Conservation (phyloP, 2,888 invertebrate genomes). For the Calameuta pallipes region DNA sequence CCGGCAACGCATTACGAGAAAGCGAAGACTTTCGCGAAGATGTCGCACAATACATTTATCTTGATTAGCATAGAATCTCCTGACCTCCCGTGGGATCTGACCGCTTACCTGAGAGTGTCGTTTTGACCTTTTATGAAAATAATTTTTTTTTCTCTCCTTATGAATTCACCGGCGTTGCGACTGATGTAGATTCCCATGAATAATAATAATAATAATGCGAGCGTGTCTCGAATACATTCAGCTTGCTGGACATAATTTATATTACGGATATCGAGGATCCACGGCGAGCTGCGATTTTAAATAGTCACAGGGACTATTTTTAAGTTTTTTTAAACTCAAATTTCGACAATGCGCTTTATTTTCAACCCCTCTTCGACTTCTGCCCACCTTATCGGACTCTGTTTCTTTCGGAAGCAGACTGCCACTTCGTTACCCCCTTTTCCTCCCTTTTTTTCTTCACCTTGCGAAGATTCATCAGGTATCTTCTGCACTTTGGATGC, state of each 20-base stretch:
- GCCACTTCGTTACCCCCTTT: too few species aligned
- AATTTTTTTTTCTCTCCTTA: background rate
- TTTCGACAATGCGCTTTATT: background rate
- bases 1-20: background rate
- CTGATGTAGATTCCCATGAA: background rate
- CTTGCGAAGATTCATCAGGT: background rate
- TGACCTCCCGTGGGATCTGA: background rate
- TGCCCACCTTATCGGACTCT: rapidly evolving
- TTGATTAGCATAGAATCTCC: background rate
- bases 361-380: background rate
- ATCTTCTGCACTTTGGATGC: background rate
- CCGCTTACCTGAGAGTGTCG: background rate
- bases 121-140: background rate
- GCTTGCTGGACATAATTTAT: too few species aligned
- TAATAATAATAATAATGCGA: background rate
- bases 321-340: background rate
- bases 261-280: too few species aligned
- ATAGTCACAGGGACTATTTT: too few species aligned
- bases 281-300: too few species aligned
- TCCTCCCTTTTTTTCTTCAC: background rate
- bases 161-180: background rate
- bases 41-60: background rate
- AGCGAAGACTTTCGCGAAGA: background rate
- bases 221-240: too few species aligned
- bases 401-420: background rate